These are phyloP conservation scores for Papilio demoleus DNA, from an alignment of 2,888 invertebrate genomes.

Conservation along the genomic window DNA sequence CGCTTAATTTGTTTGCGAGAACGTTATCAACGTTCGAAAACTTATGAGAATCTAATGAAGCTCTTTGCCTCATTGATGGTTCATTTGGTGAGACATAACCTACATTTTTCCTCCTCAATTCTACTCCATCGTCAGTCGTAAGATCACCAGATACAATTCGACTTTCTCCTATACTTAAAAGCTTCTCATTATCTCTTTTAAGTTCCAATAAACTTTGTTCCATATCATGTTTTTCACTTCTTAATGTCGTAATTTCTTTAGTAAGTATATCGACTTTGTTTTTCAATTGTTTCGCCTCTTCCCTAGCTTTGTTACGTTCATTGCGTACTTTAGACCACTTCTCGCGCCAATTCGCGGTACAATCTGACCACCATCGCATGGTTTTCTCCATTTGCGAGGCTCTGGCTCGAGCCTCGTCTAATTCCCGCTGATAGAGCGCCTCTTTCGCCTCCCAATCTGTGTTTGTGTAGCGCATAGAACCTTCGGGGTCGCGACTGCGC, in stretches of 20 bases:
- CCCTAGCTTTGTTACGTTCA: slow-evolving; percentile 96
- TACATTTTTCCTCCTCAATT: slow-evolving; percentile 68
- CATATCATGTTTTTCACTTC: slow-evolving; percentile 91
- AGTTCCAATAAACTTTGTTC: slow-evolving; percentile 90
- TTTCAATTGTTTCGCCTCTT: slow-evolving; percentile 93
- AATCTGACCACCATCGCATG: slow-evolving; percentile 99
- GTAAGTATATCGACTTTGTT: slow-evolving; percentile 90
- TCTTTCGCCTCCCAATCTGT: slow-evolving; percentile 92
- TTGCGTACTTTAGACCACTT: slow-evolving; percentile 97
- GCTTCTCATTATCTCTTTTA: slow-evolving; percentile 92
- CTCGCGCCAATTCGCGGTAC: slow-evolving; percentile 98
- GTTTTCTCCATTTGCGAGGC: slow-evolving; percentile 99
- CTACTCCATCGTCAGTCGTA: slow-evolving; percentile 71
- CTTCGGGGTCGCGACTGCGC: slow-evolving; percentile 84
- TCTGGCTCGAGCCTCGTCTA: slow-evolving; percentile 96
- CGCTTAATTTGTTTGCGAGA: slow-evolving; percentile 71
- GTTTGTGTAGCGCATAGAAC: slow-evolving; percentile 85
- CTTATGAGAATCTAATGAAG: slow-evolving; percentile 76
- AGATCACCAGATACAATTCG: slow-evolving; percentile 72
- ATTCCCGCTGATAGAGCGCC: slow-evolving; percentile 88
- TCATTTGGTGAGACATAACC: slow-evolving; percentile 68
- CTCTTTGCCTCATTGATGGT: slow-evolving; percentile 65
- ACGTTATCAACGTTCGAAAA: slow-evolving; percentile 76
- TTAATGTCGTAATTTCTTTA: slow-evolving; percentile 89
- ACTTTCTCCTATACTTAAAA: slow-evolving; percentile 81